Base-by-base conservation (phyloP, 2,888 invertebrate species). In the Diarsia brunnea region DNA sequence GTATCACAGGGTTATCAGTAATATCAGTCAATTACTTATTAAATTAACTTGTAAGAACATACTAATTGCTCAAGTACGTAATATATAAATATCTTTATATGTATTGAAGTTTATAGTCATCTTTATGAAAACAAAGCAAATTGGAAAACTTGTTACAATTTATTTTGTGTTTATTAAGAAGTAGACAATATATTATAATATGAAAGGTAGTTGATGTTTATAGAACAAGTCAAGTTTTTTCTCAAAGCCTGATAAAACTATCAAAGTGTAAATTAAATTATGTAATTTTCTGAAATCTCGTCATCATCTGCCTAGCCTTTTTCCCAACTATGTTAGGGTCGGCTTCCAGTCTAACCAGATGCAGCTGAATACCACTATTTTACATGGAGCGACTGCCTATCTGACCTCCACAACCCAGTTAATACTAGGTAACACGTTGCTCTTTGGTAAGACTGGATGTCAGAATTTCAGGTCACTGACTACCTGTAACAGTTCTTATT, bases 1-100 rank as follows among this genome's bases (percentile, higher is more conserved):
- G 24, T 64, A 63, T 53, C 66, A 27, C n/a, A 49, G 27, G 69
- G 80, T 79, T 84, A 84, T 21, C 58, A 45, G 21, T 27, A 27
- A 14, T 51, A 45, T 55, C 31, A 55, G 24, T 61, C 19, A 66
- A 55, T 14, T 16, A 68, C 47, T 31, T 24, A 45, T 43, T 47
- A 14, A 66, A 19, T 31, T 53, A 38, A 38, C 27, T 24, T 64
- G n/a, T 45, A 31, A 31, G 45, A 67, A 69, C 31, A 45, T 45
- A 45, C 45, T 67, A 2, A 68, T n/a, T 31, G 19, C 16, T 68
- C n/a, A n/a, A 64, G 19, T n/a, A 38, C n/a, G 61, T 65, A 27
- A 8, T 31, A 7, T 10, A 31, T 10, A 19, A 47, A 55, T 45
- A 70, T 12, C 24, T 70, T 51, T 4, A 31, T 19, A 38, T 19